Evolutionary conservation across 2,113 vertebrate genomes (phyloP).

Genomic region (Corvus hawaiiensis): DNA sequence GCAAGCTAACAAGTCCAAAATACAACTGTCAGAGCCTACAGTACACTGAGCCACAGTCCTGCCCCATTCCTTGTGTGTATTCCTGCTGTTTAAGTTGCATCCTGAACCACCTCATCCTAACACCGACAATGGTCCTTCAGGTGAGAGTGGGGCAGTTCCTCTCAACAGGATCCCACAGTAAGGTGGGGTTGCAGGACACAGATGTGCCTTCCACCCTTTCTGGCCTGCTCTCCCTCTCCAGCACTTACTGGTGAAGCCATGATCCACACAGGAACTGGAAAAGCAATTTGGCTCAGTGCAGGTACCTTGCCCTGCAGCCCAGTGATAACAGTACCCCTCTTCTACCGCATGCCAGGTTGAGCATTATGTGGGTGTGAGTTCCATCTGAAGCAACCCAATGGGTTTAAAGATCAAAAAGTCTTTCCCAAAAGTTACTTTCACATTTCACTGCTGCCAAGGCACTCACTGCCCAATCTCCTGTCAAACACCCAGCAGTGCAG

Average conservation of each 20-base stretch:
- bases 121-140: background rate
- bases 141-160: background rate
- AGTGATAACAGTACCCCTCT: background rate
- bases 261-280: background rate
- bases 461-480: no score
- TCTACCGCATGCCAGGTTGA: background rate
- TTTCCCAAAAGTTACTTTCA: background rate
- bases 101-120: accelerated
- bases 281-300: background rate
- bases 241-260: background rate
- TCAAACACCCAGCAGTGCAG: background rate
- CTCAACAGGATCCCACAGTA: background rate
- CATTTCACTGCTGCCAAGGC: background rate
- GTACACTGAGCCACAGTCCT: accelerated
- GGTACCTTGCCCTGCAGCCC: background rate
- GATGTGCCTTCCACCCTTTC: background rate
- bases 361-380: background rate
- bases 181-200: background rate
- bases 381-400: background rate
- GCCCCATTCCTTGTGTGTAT: background rate
- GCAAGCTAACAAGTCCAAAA: background rate
- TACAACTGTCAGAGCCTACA: background rate
- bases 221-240: background rate
- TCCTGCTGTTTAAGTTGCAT: background rate
- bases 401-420: background rate